Conservation (phyloP, 2,113 vertebrate species). For the Vidua macroura region DNA sequence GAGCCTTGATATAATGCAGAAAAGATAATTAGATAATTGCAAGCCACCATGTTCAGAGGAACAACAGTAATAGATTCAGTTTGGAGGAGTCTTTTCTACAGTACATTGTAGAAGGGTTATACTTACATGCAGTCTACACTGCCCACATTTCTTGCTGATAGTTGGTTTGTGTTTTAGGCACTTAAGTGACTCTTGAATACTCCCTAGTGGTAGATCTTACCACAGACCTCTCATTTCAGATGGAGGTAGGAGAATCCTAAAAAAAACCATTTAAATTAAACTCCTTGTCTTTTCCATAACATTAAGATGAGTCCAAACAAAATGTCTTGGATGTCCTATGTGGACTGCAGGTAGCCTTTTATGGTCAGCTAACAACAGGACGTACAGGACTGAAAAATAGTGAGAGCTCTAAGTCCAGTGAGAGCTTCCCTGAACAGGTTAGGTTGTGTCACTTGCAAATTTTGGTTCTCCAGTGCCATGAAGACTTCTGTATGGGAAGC, state of each 20-base stretch:
- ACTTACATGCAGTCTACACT: background rate
- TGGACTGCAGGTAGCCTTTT: background rate
- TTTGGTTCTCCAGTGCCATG: background rate
- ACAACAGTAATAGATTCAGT: background rate
- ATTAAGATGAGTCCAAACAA: background rate
- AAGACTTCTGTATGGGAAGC: background rate
- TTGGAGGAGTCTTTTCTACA: background rate
- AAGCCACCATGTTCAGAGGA: background rate
- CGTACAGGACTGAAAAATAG: accelerated
- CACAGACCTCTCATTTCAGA: background rate
- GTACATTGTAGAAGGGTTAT: background rate
- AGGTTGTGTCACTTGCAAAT: background rate
- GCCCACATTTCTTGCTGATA: background rate
- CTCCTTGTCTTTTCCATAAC: background rate
- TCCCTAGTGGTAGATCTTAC: background rate
- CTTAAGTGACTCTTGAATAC: background rate
- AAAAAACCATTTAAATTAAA: background rate
- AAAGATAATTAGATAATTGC: background rate
- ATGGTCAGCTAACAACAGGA: background rate
- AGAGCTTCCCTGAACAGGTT: background rate
- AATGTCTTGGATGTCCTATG: background rate
- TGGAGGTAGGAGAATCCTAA: background rate
- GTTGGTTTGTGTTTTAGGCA: background rate
- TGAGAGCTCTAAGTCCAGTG: background rate
- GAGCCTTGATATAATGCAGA: background rate